Percentiles rank a stretch among this genome's conserved stretches.
phyloP scores from a whole-genome alignment of 2,113 vertebrate species.

The Cynocephalus volans region DNA sequence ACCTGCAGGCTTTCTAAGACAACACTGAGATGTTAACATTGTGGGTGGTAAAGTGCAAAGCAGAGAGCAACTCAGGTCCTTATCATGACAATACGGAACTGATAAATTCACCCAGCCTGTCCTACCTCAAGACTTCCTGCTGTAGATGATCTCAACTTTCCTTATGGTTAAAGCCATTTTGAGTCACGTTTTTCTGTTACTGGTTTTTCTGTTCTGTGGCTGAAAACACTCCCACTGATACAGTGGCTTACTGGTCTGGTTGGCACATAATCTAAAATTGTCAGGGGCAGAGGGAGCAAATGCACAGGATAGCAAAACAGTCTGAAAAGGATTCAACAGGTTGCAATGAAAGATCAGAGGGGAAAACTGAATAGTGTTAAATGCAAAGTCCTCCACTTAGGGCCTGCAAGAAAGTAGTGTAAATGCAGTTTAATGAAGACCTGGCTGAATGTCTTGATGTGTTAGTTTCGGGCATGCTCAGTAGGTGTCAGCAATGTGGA shows the following conservation, averaged over 20 bases:
- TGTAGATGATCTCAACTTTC: not conserved
- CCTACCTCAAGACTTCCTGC: not conserved
- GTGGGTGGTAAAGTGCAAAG: not conserved
- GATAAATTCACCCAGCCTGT: not conserved
- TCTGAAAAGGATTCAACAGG: not conserved
- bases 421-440: not conserved
- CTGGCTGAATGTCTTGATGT: not conserved
- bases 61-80: not conserved
- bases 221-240: not conserved
- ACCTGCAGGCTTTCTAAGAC: not conserved
- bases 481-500: not conserved
- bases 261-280: not conserved
- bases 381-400: not conserved
- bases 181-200: not conserved
- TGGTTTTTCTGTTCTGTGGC: not conserved
- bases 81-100: no score
- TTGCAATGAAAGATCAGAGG: not conserved
- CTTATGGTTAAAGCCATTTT: not conserved
- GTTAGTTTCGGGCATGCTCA: not conserved
- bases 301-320: not conserved
- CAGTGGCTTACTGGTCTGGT: not conserved
- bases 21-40: not conserved
- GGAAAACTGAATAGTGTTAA: no score
- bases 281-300: not conserved
- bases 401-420: not conserved